A percentile compares a stretch with the other conserved stretches of the same genome.
phyloP scores from a whole-genome alignment of 1,140 invertebrate genomes.

The Zelostemma sp. region DNA sequence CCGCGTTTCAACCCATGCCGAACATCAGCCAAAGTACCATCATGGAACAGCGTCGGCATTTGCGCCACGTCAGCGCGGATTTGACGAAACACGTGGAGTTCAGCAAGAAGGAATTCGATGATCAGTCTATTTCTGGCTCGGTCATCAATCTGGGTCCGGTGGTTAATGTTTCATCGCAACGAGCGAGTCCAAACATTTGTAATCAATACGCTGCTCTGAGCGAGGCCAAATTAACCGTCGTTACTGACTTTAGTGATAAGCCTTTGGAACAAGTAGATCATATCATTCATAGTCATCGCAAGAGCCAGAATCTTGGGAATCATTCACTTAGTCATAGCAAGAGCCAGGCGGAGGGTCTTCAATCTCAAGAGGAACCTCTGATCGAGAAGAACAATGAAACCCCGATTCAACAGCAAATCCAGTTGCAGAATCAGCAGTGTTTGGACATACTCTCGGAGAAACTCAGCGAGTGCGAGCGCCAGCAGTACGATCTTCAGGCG shows the following conservation, averaged over 20 bases:
- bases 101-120: constrained; percentile 65
- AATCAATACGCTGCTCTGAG: constrained; percentile 63
- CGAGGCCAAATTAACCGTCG: constrained; percentile 61
- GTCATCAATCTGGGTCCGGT: constrained; percentile 61
- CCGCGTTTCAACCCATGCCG: constrained; percentile 65
- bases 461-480: constrained; percentile 64
- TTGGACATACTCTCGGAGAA: constrained; percentile 66
- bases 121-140: constrained; percentile 64
- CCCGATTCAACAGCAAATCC: constrained; percentile 31
- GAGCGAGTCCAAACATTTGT: constrained; percentile 63
- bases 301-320: constrained; percentile 54
- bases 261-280: constrained; percentile 62
- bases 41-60: constrained; percentile 66
- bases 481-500: constrained; percentile 65
- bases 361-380: constrained; percentile 38
- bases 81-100: constrained; percentile 67
- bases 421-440: constrained; percentile 65
- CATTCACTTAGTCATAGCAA: constrained; percentile 59
- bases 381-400: constrained; percentile 48
- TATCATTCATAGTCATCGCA: constrained; percentile 66
- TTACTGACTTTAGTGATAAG: constrained; percentile 64
- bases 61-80: constrained; percentile 67
- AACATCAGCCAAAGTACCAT: constrained; percentile 66
- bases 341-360: constrained; percentile 57
- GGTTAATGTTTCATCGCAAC: constrained; percentile 51